Conservation (phyloP, 2,888 invertebrate genomes). For the Spatulosminthurus flaviceps region DNA sequence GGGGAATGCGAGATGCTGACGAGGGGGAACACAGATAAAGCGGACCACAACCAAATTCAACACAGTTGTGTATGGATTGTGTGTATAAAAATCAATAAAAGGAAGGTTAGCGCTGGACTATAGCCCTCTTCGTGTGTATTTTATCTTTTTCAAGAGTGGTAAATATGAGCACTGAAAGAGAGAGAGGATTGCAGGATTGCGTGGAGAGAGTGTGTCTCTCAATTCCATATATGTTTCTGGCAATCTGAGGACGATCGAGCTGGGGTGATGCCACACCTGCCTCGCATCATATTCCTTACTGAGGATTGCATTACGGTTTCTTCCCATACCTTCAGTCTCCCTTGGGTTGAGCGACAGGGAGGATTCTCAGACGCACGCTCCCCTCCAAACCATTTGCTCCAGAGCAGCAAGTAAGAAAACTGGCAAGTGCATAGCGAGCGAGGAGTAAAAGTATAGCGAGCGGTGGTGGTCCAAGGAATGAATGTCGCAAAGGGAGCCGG, state of each 20-base stretch:
- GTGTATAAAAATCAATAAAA: conserved; percentile 52
- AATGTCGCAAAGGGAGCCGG: conserved; percentile 20
- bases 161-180: conserved; percentile 21
- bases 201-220: conserved; percentile 35
- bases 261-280: conserved; percentile 49
- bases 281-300: conserved; percentile 50
- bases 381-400: not conserved
- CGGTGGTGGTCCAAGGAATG: not conserved
- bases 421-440: not conserved
- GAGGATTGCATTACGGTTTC: conserved; percentile 50
- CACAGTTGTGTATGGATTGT: not conserved
- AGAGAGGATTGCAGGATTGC: conserved; percentile 18
- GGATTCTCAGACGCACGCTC: conserved; percentile 44
- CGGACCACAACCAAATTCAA: not conserved
- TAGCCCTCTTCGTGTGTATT: conserved; percentile 26
- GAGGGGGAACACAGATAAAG: conserved; percentile 38
- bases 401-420: not conserved
- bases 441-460: too few relatives aligned
- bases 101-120: conserved; percentile 46
- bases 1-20: conserved; percentile 55
- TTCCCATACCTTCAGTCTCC: conserved; percentile 29
- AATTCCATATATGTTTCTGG: conserved; percentile 25
- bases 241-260: conserved; percentile 41
- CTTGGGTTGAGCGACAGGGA: conserved; percentile 15
- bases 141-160: conserved; percentile 7